A percentile compares a stretch with the other conserved stretches of the same genome.
Evolutionary conservation across 92 coral and sea anemone genomes (phyloP).

Genomic region (Ricordea florida): DNA sequence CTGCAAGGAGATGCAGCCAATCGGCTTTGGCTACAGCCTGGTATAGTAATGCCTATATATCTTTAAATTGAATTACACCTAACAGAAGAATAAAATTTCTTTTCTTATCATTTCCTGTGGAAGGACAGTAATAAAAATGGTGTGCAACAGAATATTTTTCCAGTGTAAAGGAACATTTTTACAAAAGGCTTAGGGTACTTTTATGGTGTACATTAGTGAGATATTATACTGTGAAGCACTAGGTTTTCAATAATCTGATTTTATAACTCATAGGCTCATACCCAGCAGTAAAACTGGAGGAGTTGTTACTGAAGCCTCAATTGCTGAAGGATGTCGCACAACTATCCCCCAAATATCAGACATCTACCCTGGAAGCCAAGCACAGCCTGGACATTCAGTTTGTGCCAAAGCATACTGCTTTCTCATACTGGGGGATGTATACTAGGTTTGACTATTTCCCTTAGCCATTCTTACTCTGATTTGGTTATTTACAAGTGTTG

Average conservation of each 20-base stretch:
- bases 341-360: slow-evolving; percentile 20
- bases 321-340: slow-evolving; percentile 22
- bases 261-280: too few species aligned
- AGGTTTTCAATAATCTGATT: slow-evolving; percentile 4
- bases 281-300: neutral
- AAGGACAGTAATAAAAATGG: neutral
- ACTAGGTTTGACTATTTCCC: neutral
- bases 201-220: neutral
- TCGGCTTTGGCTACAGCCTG: slow-evolving; percentile 19
- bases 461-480: neutral
- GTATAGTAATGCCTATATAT: neutral
- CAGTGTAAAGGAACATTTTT: too few species aligned
- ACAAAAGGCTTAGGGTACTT: too few species aligned
- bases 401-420: slow-evolving; percentile 42
- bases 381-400: slow-evolving; percentile 37
- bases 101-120: neutral
- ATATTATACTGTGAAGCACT: neutral
- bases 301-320: neutral
- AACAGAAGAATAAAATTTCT: too few species aligned
- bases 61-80: neutral
- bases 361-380: slow-evolving; percentile 33
- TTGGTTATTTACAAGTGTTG: neutral
- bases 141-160: neutral
- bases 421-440: slow-evolving; percentile 34
- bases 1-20: slow-evolving; percentile 4